phyloP scores from a whole-genome alignment of 2,888 invertebrate genomes.

The Serrognathus titanus region DNA sequence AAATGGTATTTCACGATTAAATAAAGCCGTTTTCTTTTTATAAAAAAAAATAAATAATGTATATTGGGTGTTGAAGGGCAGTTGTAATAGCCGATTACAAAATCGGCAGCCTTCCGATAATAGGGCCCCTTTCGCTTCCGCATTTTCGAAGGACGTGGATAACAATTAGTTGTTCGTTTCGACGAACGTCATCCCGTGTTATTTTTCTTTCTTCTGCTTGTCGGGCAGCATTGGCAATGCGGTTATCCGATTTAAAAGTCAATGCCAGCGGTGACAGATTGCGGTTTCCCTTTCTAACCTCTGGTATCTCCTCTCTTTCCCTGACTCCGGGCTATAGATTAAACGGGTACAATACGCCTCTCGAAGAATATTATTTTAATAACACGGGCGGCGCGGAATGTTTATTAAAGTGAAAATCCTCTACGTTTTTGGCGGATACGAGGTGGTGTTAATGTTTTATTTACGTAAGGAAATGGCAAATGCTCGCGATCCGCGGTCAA shows the following conservation, averaged over 20 bases:
- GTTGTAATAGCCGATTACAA: too few relatives aligned
- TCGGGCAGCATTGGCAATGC: slow-evolving; percentile 13
- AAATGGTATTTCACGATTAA: too few relatives aligned
- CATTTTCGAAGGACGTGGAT: background rate
- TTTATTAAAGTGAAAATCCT: background rate
- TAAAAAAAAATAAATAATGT: too few relatives aligned
- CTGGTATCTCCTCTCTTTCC: background rate
- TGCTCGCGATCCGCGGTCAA: background rate
- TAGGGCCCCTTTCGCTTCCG: too few relatives aligned
- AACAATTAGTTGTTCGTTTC: background rate
- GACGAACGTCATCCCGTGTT: slow-evolving; percentile 8
- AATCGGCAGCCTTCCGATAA: too few relatives aligned
- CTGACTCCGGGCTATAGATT: background rate
- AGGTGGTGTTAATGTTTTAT: background rate
- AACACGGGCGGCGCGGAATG: too few relatives aligned
- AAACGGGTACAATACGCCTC: background rate
- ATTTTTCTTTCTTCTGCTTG: slow-evolving; percentile 7
- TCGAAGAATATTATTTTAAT: too few relatives aligned
- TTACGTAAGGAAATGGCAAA: background rate
- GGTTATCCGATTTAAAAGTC: slow-evolving; percentile 34
- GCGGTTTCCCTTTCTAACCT: slow-evolving; percentile 11
- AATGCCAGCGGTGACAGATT: slow-evolving; percentile 33
- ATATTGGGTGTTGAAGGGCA: too few relatives aligned
- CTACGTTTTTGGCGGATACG: background rate
- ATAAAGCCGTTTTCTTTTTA: too few relatives aligned